Conservation (phyloP, 2,113 vertebrate species). For the Camelus bactrianus region DNA sequence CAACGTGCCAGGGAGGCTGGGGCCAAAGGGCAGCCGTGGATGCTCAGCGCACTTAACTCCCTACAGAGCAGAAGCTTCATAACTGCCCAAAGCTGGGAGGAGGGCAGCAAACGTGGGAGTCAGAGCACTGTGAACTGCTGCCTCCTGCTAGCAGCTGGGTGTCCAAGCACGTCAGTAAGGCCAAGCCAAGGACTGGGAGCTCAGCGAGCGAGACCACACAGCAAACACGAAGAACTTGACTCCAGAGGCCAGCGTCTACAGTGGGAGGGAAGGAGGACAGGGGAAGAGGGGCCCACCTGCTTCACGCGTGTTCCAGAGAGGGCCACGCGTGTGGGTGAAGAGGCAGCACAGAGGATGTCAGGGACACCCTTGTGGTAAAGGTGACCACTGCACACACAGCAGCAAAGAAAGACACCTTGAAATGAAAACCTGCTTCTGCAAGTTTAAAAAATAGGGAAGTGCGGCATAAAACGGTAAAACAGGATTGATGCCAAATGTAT, state of each 20-base stretch:
- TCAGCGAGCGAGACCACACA: background rate
- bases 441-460: background rate
- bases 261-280: background rate
- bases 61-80: background rate
- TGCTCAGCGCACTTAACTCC: background rate
- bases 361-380: too few relatives aligned
- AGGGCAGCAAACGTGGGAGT: background rate
- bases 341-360: accelerated
- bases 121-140: too few relatives aligned
- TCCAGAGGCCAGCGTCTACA: too few relatives aligned
- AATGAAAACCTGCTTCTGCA: background rate
- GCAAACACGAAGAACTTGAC: too few relatives aligned
- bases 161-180: background rate
- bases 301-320: background rate
- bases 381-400: too few relatives aligned
- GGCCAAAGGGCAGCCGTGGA: background rate
- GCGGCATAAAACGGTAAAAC: background rate
- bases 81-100: accelerated
- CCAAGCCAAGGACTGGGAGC: background rate
- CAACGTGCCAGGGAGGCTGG: background rate
- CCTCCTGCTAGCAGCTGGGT: background rate
- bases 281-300: background rate
- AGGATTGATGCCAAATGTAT: background rate
- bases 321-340: background rate
- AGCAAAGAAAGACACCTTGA: too few relatives aligned